A percentile compares a stretch with the other conserved stretches of the same genome.
Conservation (phyloP, 2,888 invertebrate species). For the Yponomeuta evonymella region DNA sequence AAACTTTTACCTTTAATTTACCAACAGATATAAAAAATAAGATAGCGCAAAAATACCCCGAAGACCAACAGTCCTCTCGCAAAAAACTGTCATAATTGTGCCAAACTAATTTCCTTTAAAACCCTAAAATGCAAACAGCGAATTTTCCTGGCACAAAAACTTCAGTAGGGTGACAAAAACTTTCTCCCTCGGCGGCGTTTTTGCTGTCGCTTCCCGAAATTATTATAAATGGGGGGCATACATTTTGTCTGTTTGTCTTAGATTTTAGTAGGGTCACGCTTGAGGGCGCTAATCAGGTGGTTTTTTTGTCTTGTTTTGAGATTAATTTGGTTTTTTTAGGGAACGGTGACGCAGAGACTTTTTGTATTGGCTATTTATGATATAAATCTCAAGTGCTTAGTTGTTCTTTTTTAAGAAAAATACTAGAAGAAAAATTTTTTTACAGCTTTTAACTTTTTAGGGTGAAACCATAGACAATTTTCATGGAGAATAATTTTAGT, state of each 20-base stretch:
- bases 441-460: too few relatives aligned
- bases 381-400: too few relatives aligned
- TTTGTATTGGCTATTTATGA: too few relatives aligned
- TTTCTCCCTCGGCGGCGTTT: slow-evolving; percentile 36
- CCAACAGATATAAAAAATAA: too few relatives aligned
- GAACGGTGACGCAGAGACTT: background rate
- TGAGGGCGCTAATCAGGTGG: slow-evolving; percentile 55
- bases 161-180: slow-evolving; percentile 20
- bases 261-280: slow-evolving; percentile 43
- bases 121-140: slow-evolving; percentile 23
- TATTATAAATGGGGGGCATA: slow-evolving; percentile 69
- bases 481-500: too few relatives aligned
- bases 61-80: too few relatives aligned
- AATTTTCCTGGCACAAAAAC: slow-evolving; percentile 24
- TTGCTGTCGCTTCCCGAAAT: slow-evolving; percentile 50
- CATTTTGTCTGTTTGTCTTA: slow-evolving; percentile 63
- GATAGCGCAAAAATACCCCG: too few relatives aligned
- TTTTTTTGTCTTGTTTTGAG: slow-evolving; percentile 39
- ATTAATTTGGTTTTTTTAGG: background rate
- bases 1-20: too few relatives aligned
- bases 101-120: slow-evolving; percentile 54
- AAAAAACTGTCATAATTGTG: background rate
- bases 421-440: too few relatives aligned
- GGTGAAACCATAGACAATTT: too few relatives aligned
- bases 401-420: too few relatives aligned